Evolutionary conservation across 2,113 vertebrate genomes (phyloP).

Genomic region (Axis porcinus): DNA sequence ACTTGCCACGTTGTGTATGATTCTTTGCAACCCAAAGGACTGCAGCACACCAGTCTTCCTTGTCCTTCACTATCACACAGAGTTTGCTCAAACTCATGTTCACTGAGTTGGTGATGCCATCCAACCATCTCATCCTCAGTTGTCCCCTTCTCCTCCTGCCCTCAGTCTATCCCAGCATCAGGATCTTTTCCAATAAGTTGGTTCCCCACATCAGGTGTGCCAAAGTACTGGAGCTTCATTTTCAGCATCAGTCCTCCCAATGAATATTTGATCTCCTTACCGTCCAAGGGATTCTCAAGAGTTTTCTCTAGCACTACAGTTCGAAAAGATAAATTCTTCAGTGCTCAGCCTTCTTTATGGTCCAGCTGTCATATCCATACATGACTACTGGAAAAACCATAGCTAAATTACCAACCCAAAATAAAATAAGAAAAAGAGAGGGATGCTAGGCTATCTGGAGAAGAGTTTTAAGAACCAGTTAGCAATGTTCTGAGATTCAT

Average conservation of each 20-base stretch:
- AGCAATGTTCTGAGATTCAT: neutral
- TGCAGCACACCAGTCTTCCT: neutral
- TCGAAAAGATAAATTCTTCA: neutral
- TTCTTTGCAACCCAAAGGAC: neutral
- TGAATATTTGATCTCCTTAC: neutral
- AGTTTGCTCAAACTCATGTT: neutral
- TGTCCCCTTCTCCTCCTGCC: neutral
- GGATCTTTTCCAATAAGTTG: neutral
- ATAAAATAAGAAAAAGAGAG: neutral
- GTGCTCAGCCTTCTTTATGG: neutral
- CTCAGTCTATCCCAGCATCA: neutral
- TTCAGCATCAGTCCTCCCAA: neutral
- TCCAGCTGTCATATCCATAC: neutral
- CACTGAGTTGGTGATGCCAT: neutral
- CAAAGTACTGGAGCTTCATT: neutral
- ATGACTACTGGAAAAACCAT: neutral
- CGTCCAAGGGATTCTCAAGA: neutral
- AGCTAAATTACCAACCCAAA: neutral
- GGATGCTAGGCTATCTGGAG: neutral
- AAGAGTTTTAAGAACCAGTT: neutral
- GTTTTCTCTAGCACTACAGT: neutral
- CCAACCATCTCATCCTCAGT: neutral
- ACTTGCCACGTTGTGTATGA: neutral
- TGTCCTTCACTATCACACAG: neutral
- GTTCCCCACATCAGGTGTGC: neutral